phyloP scores from a whole-genome alignment of 2,888 invertebrate species.

The Hoplodrina ambigua region DNA sequence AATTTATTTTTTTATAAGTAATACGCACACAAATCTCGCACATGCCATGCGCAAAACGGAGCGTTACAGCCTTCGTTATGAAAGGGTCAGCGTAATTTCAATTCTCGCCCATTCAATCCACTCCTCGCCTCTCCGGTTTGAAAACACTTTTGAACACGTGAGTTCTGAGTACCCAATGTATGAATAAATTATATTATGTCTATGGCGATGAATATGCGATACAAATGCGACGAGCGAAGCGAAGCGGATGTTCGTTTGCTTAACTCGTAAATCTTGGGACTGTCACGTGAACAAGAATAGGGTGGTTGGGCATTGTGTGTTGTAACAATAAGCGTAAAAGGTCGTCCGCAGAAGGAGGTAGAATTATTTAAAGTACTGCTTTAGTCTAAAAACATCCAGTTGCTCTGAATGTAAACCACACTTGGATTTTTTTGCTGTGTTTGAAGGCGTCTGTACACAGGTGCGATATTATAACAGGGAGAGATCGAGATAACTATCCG shows the following conservation, averaged over 20 bases:
- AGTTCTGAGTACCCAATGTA: not conserved
- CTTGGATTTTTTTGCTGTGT: too few species aligned
- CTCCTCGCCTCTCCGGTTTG: too few species aligned
- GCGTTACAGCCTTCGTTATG: too few species aligned
- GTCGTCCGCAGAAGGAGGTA: not conserved
- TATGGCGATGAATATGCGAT: constrained; percentile 29
- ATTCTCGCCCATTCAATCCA: too few species aligned
- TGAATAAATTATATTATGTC: constrained; percentile 24
- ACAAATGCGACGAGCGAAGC: constrained; percentile 13
- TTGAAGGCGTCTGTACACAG: too few species aligned
- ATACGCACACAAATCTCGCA: too few species aligned
- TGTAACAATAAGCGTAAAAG: constrained; percentile 15
- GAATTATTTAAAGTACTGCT: not conserved
- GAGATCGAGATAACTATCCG: too few species aligned
- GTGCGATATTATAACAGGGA: too few species aligned
- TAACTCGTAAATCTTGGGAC: constrained; percentile 51
- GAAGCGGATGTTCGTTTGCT: constrained; percentile 29
- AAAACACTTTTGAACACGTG: not conserved
- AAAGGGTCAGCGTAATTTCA: too few species aligned
- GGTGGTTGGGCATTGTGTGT: constrained; percentile 23
- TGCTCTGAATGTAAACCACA: too few species aligned
- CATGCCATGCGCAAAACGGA: too few species aligned
- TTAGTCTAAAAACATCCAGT: not conserved
- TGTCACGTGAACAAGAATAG: constrained; percentile 41
- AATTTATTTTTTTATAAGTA: too few species aligned